Conservation (phyloP, 2,113 vertebrate genomes). For the Meleagris gallopavo region DNA sequence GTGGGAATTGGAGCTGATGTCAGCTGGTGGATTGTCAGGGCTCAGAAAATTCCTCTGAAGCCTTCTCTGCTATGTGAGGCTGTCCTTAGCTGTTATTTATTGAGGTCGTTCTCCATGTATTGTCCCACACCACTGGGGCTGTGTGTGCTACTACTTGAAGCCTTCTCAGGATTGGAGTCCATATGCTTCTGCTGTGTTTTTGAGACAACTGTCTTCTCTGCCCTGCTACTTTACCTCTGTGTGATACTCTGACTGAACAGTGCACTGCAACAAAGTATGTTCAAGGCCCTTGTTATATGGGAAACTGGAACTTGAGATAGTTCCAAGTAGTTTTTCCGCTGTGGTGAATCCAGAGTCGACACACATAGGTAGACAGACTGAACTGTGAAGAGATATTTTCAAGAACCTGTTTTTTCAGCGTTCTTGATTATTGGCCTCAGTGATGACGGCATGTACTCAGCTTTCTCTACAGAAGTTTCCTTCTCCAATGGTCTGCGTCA, state of each 20-base stretch:
- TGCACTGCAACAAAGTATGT: background rate
- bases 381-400: background rate
- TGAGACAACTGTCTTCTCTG: background rate
- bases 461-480: background rate
- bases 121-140: background rate
- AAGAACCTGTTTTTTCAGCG: background rate
- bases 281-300: background rate
- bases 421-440: background rate
- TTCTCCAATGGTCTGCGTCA: background rate
- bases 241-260: background rate
- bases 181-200: background rate
- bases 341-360: background rate
- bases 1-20: background rate
- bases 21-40: background rate
- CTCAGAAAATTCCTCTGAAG: fast-evolving
- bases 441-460: background rate
- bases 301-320: background rate
- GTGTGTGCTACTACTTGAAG: fast-evolving
- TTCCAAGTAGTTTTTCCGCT: background rate
- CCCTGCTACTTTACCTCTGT: background rate
- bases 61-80: background rate
- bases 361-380: background rate
- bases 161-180: background rate
- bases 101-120: background rate
- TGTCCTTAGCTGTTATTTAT: background rate